Evolutionary conservation across 2,888 invertebrate genomes (phyloP), one percentile per base, ranked within the genome.

Genomic region (Atrina japonica): DNA sequence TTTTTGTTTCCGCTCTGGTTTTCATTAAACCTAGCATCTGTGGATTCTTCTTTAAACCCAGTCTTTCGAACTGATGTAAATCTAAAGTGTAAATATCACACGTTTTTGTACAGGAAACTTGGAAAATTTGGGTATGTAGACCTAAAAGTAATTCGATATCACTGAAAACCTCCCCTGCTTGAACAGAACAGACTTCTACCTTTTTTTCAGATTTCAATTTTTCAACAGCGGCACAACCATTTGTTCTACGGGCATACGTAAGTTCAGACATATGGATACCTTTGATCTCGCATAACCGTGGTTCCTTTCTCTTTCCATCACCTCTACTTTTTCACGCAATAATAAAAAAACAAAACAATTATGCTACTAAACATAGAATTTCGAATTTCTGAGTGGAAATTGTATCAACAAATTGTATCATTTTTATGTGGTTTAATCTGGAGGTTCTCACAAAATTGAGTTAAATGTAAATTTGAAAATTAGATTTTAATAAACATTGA

Each of bases 71-170:
- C 47, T 78, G 75, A 52, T 80, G 76, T 3, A 29, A 66, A 40
- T 81, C 77, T 14, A 86, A 59, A 7, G 78, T 61, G 66, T 78
- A 82, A n/a, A 82, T 71, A 27, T 81, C 83, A 23, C 83, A 83
- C 1, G 82, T 72, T 0, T 79, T 70, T 1, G 80, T 78, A 35
- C 83, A 82, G 7, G 77, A 71, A 11, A 86, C 77, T 18, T 73
- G 79, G 50, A 84, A 83, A 18, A 81, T 70, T 50, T 82, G 82
- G 7, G 72, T 80, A 7, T 81, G 78, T 3, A 86, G 60, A 11
- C 78, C 77, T 0, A 84, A 60, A 7, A 84, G 64, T 3, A 84
- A 65, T 67, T 86, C 86, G 6, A 73, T 66, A 65, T 83, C 86
- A 43, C 84, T 81, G 16, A 80, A 64, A 2, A 82, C 75, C 47